These are phyloP conservation scores for Gadopsis bispinosus DNA, from an alignment of 2,797 vertebrate genomes.

Conservation along the genomic window DNA sequence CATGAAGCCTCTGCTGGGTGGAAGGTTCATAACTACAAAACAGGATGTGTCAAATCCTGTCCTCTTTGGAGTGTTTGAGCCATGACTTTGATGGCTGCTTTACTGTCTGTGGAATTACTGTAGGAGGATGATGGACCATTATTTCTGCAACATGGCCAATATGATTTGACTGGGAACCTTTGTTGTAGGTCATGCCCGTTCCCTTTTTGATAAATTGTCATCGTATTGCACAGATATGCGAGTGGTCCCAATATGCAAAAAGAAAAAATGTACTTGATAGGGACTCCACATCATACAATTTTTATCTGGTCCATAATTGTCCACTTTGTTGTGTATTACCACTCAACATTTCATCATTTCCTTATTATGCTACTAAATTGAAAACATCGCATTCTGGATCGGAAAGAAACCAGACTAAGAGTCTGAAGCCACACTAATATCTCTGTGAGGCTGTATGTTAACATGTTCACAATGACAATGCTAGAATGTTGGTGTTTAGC, in stretches of 20 bases:
- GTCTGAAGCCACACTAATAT: background rate
- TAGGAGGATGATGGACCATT: background rate
- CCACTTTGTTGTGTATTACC: background rate
- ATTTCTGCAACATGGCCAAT: background rate
- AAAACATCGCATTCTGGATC: background rate
- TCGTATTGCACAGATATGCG: background rate
- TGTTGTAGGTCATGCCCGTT: background rate
- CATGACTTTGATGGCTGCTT: slow-evolving; percentile 10
- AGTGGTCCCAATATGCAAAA: background rate
- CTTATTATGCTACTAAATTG: background rate
- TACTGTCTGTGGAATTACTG: background rate
- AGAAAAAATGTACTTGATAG: background rate
- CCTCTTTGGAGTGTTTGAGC: slow-evolving; percentile 11
- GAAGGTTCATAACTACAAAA: slow-evolving; percentile 28
- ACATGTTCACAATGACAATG: background rate
- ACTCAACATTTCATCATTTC: background rate
- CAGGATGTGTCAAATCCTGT: background rate
- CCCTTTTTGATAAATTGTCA: background rate
- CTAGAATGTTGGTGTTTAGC: background rate
- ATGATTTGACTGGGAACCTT: background rate
- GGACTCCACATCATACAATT: background rate
- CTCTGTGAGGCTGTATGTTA: background rate
- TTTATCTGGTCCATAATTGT: background rate
- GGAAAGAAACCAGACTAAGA: background rate
- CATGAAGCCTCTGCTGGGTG: slow-evolving; percentile 13